Evolutionary conservation across 2,797 vertebrate species (phyloP), one percentile per base, ranked within the genome.

Genomic region (Aplochiton taeniatus): DNA sequence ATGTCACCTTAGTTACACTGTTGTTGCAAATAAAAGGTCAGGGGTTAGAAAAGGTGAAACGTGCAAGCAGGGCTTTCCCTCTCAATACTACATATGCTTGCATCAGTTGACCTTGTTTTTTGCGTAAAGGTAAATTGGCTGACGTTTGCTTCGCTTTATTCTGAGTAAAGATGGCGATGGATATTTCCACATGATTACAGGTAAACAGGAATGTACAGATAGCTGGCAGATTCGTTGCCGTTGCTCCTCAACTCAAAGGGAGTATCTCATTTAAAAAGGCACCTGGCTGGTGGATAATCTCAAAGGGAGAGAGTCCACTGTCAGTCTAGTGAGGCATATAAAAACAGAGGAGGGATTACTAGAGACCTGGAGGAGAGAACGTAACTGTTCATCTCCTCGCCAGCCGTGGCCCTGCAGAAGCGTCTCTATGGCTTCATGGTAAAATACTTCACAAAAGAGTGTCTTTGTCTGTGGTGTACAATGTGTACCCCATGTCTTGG

Each of bases 391-490:
- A 47, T 48, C 74, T 65, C 54, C 60, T 69, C 42, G 11, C 31
- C 42, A 58, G 43, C 18, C 16, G 16, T 11, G 9, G 59, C 62
- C 53, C 65, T 7, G 46, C 63, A 61, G 46, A 70, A 66, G 63
- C 59, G 53, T 78, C 66, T 58, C 43, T 50, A 16, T 60, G 42
- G 13, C 49, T 50, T 53, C 48, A 17, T 12, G 50, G 50, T 49
- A 31, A 16, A 13, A 47, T 45, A 57, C 48, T 42, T 19, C 67
- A 46, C 75, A 63, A 87, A 85, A 79, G 72, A 53, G 42, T 0
- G 72, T 58, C 88, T 87, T 89, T 89, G 86, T 90, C 58, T 83
- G 61, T 58, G 67, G 53, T 48, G 6, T 56, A 62, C 66, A 68
- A 16, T 57, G 58, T 41, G 43, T 44, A 58, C 55, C 73, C 65